These are phyloP conservation scores for Pemphredon lugubris DNA, from an alignment of 2,888 invertebrate genomes.

Conservation along the genomic window DNA sequence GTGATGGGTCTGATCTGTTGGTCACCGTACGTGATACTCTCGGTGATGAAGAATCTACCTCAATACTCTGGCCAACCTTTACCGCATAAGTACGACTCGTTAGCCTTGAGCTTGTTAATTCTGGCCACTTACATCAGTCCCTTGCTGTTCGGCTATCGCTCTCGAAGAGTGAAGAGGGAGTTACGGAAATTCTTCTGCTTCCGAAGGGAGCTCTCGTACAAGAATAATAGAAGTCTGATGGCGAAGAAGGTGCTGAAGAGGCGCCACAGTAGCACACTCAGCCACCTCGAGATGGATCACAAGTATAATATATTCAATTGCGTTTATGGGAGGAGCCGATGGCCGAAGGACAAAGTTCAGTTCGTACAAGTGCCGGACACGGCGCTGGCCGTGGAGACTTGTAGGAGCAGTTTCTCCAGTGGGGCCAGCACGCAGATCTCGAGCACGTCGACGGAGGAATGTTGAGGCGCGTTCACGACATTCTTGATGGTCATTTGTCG, in stretches of 20 bases:
- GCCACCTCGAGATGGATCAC: slow-evolving; percentile 70
- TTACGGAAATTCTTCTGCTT: slow-evolving; percentile 82
- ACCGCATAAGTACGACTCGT: slow-evolving; percentile 75
- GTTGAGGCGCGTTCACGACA: slow-evolving; percentile 56
- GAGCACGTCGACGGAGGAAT: slow-evolving; percentile 84
- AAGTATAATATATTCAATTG: slow-evolving; percentile 79
- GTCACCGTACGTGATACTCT: slow-evolving; percentile 82
- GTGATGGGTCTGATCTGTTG: slow-evolving; percentile 85
- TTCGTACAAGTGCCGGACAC: slow-evolving; percentile 83
- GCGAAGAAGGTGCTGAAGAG: slow-evolving; percentile 80
- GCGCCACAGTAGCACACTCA: slow-evolving; percentile 73
- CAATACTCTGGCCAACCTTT: slow-evolving; percentile 62
- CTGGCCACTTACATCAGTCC: slow-evolving; percentile 87
- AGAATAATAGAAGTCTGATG: slow-evolving; percentile 81
- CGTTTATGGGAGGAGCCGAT: slow-evolving; percentile 75
- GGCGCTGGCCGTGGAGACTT: slow-evolving; percentile 83
- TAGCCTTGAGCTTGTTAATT: slow-evolving; percentile 80
- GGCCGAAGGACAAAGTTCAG: slow-evolving; percentile 81
- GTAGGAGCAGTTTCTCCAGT: slow-evolving; percentile 85
- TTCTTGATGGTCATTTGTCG: not conserved
- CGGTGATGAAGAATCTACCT: slow-evolving; percentile 81
- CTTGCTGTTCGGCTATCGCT: slow-evolving; percentile 89
- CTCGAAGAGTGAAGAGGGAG: slow-evolving; percentile 85
- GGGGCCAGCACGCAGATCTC: slow-evolving; percentile 85
- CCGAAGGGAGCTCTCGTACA: slow-evolving; percentile 75